Percentiles rank a stretch among this genome's conserved stretches.
Conservation (phyloP, 2,888 invertebrate genomes). For the Cactoblastis cactorum region DNA sequence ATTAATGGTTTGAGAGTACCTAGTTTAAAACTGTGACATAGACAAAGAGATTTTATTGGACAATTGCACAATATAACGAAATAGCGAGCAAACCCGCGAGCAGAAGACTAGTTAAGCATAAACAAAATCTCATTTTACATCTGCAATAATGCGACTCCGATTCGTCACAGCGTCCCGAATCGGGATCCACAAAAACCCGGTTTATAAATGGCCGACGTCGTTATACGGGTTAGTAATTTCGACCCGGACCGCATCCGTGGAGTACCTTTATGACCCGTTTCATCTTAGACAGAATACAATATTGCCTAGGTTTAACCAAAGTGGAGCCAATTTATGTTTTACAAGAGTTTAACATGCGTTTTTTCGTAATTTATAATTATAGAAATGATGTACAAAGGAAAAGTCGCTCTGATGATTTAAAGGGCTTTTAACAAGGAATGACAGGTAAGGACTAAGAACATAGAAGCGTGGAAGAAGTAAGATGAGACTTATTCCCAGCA, state of each 20-base stretch:
- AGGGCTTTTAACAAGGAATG: no score
- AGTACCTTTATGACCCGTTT: conserved; percentile 11
- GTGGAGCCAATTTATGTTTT: neutral
- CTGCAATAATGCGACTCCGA: conserved; percentile 2
- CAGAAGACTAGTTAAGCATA: neutral
- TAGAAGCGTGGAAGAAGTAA: no score
- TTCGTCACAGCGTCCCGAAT: conserved; percentile 14
- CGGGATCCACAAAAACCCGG: conserved; percentile 30
- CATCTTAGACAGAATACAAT: conserved; percentile 5
- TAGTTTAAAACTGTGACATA: no score
- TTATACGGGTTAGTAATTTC: conserved; percentile 36
- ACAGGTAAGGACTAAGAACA: no score
- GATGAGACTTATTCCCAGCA: no score
- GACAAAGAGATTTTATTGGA: no score
- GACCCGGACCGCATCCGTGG: neutral
- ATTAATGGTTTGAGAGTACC: no score
- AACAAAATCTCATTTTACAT: conserved; percentile 6
- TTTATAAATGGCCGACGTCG: conserved; percentile 35
- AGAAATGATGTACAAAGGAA: no score
- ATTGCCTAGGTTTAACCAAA: conserved; percentile 1
- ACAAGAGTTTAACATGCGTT: no score
- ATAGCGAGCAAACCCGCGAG: neutral
- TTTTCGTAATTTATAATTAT: no score
- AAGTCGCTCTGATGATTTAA: no score
- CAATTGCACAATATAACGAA: neutral